phyloP scores from a whole-genome alignment of 2,113 vertebrate genomes.

The Larimichthys crocea region DNA sequence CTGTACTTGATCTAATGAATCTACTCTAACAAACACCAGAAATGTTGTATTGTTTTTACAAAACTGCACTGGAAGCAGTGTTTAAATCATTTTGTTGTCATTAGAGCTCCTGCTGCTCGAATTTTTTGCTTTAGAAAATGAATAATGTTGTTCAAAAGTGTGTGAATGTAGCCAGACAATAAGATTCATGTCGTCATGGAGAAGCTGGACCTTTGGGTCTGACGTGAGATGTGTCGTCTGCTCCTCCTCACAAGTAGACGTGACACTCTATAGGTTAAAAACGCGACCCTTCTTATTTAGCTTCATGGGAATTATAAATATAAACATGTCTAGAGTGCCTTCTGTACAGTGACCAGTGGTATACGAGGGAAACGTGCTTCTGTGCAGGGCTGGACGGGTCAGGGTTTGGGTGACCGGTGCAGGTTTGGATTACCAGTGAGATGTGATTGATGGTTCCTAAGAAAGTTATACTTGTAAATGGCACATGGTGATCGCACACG shows the following conservation, averaged over 20 bases:
- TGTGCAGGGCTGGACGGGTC: background rate
- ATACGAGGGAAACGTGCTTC: slow-evolving; percentile 50
- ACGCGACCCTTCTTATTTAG: background rate
- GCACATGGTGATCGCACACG: background rate
- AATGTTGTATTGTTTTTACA: background rate
- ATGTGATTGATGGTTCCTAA: slow-evolving; percentile 22
- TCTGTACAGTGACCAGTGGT: slow-evolving; percentile 28
- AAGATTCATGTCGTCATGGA: background rate
- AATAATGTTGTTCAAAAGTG: no score
- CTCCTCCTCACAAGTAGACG: slow-evolving; percentile 16
- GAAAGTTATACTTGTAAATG: slow-evolving; percentile 36
- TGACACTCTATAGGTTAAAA: slow-evolving; percentile 42
- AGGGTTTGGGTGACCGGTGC: slow-evolving; percentile 28
- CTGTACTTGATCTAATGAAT: background rate
- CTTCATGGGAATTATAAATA: slow-evolving; percentile 53
- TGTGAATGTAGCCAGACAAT: no score
- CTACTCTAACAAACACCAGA: background rate
- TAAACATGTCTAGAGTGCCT: slow-evolving; percentile 40
- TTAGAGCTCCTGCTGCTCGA: background rate
- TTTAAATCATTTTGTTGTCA: background rate
- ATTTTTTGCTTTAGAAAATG: background rate
- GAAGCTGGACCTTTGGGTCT: background rate
- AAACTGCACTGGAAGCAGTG: background rate
- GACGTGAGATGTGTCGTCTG: background rate
- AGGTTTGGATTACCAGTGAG: slow-evolving; percentile 29